Evolutionary conservation across 2,888 invertebrate genomes (phyloP), one percentile per base, ranked within the genome.

Genomic region (Hirtodrosophila cameraria): DNA sequence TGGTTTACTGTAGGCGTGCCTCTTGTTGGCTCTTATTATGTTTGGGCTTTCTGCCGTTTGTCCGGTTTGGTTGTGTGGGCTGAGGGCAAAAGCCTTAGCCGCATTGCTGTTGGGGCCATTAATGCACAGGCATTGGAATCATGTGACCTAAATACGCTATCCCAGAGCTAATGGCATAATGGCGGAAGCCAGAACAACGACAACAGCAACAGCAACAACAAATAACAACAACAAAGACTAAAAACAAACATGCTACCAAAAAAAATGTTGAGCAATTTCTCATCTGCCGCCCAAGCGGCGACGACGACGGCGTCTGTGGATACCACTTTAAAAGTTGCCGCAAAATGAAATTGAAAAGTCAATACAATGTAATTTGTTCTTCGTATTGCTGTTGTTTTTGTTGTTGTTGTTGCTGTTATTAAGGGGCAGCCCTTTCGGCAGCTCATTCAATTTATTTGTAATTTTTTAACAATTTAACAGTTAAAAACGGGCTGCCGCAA

Each of bases 401-500:
- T 46, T 35, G 46, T 15, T 48, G 28, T 38, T 11, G 27, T 1
- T 28, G 9, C 5, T 15, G 11, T 9, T 73, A 46, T 63, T 59
- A 41, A 41, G 16, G 16, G 25, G 11, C 30, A 54, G 42, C 52
- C 66, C 49, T 62, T 75, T 63, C 35, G 55, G 38, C 28, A 16
- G 64, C 59, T 74, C 63, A 67, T 80, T 81, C 82, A 85, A 86
- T 83, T 86, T 86, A 84, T 75, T 72, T 83, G 76, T 68, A 86
- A 86, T 83, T 83, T 84, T 84, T 86, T 71, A 82, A 84, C 83
- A 83, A 84, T 83, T 86, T 84, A 75, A 78, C 73, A 73, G 78
- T 50, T 63, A 52, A 63, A 67, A 63, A 55, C 35, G 49, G 30
- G 13, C 38, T 45, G 30, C n/a, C 58, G n/a, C n/a, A n/a, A n/a